A percentile compares a stretch with the other conserved stretches of the same genome.
Evolutionary conservation across 1,140 invertebrate species (phyloP).

Genomic region (Caerostris extrusa): DNA sequence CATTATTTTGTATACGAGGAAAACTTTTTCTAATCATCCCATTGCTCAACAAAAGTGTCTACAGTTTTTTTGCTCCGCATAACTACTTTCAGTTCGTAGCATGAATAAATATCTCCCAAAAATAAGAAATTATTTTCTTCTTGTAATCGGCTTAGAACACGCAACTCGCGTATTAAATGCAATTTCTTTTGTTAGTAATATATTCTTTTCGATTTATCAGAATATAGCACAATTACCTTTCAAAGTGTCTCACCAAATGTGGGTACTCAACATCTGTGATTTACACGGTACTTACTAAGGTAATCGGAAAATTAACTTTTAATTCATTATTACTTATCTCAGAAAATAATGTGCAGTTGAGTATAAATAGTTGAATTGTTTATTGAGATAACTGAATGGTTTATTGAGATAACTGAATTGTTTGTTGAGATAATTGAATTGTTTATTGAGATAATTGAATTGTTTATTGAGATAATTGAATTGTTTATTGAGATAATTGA

Average conservation of each 20-base stretch:
- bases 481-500: no score
- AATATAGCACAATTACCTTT: background rate
- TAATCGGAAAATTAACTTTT: background rate
- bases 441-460: no score
- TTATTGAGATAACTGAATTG: no score
- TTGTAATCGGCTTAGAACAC: background rate
- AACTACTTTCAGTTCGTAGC: background rate
- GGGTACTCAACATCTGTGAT: background rate
- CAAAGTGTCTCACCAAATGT: background rate
- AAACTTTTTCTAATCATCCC: no score
- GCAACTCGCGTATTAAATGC: background rate
- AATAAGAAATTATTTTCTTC: background rate
- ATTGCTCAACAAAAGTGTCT: background rate
- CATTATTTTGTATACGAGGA: no score
- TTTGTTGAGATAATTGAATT: no score
- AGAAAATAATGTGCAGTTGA: no score
- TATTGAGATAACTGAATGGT: no score
- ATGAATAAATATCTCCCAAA: background rate
- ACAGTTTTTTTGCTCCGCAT: background rate
- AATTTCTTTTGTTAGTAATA: background rate
- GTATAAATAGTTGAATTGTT: no score
- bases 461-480: no score
- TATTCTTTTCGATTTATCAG: background rate
- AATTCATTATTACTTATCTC: background rate
- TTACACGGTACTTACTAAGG: background rate